Evolutionary conservation across 2,888 invertebrate species (phyloP).

Genomic region (Sepioteuthis lessoniana): DNA sequence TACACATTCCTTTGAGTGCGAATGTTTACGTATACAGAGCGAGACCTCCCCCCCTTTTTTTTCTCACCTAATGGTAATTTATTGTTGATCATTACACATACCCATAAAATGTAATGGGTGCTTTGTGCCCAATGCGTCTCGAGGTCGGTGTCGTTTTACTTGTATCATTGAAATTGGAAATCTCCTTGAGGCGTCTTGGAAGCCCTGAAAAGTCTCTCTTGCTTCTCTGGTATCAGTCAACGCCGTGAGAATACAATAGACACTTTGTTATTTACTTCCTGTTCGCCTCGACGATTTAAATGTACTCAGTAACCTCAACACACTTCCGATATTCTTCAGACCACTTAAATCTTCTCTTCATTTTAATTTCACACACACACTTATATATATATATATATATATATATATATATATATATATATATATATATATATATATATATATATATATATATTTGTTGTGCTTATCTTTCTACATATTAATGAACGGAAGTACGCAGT

Average conservation of each 20-base stretch:
- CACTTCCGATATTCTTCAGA: background rate
- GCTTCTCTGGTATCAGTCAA: background rate
- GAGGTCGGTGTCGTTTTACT: background rate
- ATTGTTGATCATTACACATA: background rate
- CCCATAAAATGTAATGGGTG: background rate
- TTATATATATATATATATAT: background rate
- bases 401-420: too few relatives aligned
- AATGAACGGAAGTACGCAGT: background rate
- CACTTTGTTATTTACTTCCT: background rate
- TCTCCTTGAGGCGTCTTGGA: slow-evolving; percentile 2
- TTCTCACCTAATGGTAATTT: background rate
- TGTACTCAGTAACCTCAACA: background rate
- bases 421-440: too few relatives aligned
- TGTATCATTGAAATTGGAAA: background rate
- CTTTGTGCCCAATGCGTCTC: background rate
- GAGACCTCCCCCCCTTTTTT: background rate
- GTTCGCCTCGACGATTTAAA: background rate
- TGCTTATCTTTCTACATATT: background rate
- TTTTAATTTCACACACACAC: background rate
- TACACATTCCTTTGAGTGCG: too few relatives aligned
- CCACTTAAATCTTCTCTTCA: background rate
- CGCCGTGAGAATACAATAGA: background rate
- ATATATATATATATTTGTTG: background rate
- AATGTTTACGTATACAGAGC: background rate
- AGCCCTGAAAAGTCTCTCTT: background rate